These are phyloP conservation scores for Albula glossodonta DNA, from an alignment of 2,113 vertebrate genomes.

Conservation along the genomic window DNA sequence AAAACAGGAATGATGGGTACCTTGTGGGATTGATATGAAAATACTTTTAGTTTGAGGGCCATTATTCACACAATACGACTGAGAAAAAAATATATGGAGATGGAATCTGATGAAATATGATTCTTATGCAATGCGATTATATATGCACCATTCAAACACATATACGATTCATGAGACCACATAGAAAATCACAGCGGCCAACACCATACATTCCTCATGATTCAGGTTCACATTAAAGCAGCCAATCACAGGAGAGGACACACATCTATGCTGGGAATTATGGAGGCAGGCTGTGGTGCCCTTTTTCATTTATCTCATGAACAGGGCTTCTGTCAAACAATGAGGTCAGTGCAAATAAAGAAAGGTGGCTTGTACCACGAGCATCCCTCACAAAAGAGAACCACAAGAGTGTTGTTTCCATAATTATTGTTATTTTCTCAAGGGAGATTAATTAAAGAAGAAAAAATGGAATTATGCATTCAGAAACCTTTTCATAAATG, in stretches of 20 bases:
- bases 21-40: neutral
- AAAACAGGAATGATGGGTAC: neutral
- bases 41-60: neutral
- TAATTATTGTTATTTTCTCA: conserved; percentile 14
- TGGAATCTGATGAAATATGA: neutral
- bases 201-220: neutral
- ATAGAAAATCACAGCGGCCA: conserved; percentile 6
- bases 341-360: conserved; percentile 29
- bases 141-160: neutral
- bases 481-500: neutral
- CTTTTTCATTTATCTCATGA: conserved; percentile 34
- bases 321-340: conserved; percentile 34
- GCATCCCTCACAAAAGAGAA: neutral
- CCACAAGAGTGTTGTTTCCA: neutral
- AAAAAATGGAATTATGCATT: conserved; percentile 3
- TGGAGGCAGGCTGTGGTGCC: conserved; percentile 21
- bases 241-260: conserved; percentile 22
- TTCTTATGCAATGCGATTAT: neutral
- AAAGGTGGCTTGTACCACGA: conserved; percentile 16
- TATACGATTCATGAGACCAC: neutral
- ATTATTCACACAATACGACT: neutral
- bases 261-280: conserved; percentile 27
- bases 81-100: conserved; percentile 8
- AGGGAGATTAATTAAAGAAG: neutral
- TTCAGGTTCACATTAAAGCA: conserved; percentile 21